Base-by-base conservation (phyloP, 2,888 invertebrate species). In the Griposia aprilina region DNA sequence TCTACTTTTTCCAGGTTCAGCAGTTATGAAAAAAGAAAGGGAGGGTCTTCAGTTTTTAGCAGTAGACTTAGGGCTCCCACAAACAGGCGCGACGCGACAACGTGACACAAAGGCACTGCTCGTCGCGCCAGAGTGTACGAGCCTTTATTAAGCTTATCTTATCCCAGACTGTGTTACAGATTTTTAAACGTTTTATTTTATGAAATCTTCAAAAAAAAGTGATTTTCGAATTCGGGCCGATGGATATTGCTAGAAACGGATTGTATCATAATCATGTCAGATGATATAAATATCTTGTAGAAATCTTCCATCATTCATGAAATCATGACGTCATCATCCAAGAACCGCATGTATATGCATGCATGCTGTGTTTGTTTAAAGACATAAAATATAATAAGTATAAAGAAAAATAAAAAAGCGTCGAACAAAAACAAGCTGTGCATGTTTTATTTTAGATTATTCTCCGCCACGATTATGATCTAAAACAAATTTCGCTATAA, bases 401-500 rank as follows among this genome's bases (percentile, higher is more conserved):
- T 63, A 23, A 66, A 60, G 17, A 75, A 74, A 81, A 57, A 66
- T 74, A 78, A 78, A 69, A 69, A 68, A 67, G 8, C 57, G 6
- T 41, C 45, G n/a, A 66, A 73, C 36, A 60, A 69, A 76, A 80
- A 73, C 63, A 83, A 86, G 80, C 68, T 26, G 57, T 26, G 62
- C 66, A 71, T 74, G 70, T 85, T 85, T 70, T 36, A n/a, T 63
- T 57, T 55, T 36, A 74, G 30, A 74, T 76, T 77, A 74, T 77
- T 75, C 55, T 41, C 26, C 55, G 26, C 59, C 76, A 55, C 62
- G 78, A 85, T 87, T 80, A 85, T 74, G 81, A 87, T 83, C 82
- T 82, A 70, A 68, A 87, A 84, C 73, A 86, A 72, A 79, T 79
- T 82, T 87, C 23, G 57, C 74, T 74, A 50, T 50, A 82, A 71